Evolutionary conservation across 1,140 invertebrate species (phyloP), one percentile per base, ranked within the genome.

Genomic region (Pteromalus puparum): DNA sequence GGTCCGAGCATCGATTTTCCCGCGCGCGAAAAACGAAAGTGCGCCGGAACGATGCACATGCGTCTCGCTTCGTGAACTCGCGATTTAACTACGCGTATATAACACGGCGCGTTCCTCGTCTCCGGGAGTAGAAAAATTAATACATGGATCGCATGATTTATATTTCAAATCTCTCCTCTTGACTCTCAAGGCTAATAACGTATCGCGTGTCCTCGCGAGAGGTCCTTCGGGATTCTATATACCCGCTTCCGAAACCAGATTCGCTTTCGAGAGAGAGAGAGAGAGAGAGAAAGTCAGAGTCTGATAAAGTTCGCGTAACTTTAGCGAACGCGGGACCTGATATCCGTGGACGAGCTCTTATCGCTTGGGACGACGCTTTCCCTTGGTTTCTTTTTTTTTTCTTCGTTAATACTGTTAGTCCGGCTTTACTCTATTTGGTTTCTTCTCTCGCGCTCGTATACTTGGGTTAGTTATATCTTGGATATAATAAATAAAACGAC

Each of bases 11-110:
- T n/a, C 73, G 38, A 75, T 75, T 75, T 75, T 15, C 38, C 73
- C 34, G 73, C 73, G 73, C 73, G 73, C 30, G 38, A 75, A 75
- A 75, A 75, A 75, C 73, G 73, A 75, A 75, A 75, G 73, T 75
- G 73, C 72, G 21, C 18, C 34, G 72, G 15, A 53, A 53, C 18
- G 48, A 53, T 53, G 48, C 53, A 61, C 53, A 61, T n/a, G 53
- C 53, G 53, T 61, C 53, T 61, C 53, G 53, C 53, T 61, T 6
- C 53, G 53, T n/a, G 18, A 21, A n/a, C 53, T 61, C 53, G 18
- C 21, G 53, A n/a, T 15, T 61, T n/a, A 61, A 61, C 53, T 21
- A 61, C 53, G 53, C 53, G 53, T 61, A 15, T 3, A 61, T 5
- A 61, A n/a, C 53, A 18, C 6, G 0, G 38, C 10, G 10, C 7